phyloP scores from a whole-genome alignment of 2,888 invertebrate species.

The Cylloceria caligata region DNA sequence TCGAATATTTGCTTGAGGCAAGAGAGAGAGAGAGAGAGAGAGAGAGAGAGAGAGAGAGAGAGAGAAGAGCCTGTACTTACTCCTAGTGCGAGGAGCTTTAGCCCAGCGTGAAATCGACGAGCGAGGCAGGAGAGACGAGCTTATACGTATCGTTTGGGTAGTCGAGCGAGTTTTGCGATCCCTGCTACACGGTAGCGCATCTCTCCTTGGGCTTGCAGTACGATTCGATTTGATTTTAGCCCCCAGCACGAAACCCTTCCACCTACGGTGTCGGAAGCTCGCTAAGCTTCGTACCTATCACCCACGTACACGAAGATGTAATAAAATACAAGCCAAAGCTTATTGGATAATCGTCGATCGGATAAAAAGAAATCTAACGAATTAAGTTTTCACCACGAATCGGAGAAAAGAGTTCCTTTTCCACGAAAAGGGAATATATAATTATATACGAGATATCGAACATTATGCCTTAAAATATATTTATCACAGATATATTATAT shows the following conservation, averaged over 20 bases:
- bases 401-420: no score
- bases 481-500: no score
- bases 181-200: conserved; percentile 48
- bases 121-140: conserved; percentile 49
- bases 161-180: conserved; percentile 59
- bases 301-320: conserved; percentile 9
- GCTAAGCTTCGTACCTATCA: conserved; percentile 44
- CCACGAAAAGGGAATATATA: no score
- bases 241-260: conserved; percentile 60
- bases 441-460: no score
- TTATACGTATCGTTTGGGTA: conserved; percentile 73
- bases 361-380: not conserved
- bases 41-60: no score
- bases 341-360: not conserved
- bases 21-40: conserved; percentile 29
- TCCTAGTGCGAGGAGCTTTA: conserved; percentile 65
- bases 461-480: no score
- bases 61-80: conserved; percentile 13
- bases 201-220: conserved; percentile 49
- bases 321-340: conserved; percentile 13
- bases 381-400: no score
- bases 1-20: conserved; percentile 73
- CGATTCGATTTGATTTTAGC: conserved; percentile 67
- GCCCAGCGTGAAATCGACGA: conserved; percentile 75
- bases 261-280: conserved; percentile 59